Percentiles rank a stretch among this genome's conserved stretches.
Conservation (phyloP, 2,888 invertebrate species). For the Diarsia mendica region DNA sequence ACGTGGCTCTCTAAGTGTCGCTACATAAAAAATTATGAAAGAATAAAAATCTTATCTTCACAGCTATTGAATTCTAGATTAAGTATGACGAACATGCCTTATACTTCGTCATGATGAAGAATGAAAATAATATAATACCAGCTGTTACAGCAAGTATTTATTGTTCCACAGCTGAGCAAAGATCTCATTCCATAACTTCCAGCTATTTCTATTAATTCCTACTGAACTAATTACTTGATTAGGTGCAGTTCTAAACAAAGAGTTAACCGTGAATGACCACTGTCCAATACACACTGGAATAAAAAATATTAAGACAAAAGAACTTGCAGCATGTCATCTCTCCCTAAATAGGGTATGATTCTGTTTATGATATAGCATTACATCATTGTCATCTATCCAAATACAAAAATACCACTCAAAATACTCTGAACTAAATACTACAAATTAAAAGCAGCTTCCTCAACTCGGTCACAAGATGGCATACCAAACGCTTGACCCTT, state of each 20-base stretch:
- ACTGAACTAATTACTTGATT: neutral
- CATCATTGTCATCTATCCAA: neutral
- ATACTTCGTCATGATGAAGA: neutral
- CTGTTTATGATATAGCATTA: too few species aligned
- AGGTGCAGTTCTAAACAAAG: neutral
- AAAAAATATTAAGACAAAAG: neutral
- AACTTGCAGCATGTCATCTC: too few species aligned
- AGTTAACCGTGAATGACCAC: neutral
- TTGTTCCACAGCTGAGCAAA: neutral
- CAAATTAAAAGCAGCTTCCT: constrained; percentile 22
- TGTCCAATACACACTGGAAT: neutral
- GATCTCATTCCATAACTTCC: neutral
- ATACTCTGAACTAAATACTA: constrained; percentile 12
- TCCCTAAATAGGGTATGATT: too few species aligned
- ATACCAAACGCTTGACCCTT: constrained; percentile 30
- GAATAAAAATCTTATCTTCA: constrained; percentile 53
- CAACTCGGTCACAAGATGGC: constrained; percentile 37
- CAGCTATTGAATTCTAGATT: constrained; percentile 34
- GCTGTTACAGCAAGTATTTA: neutral
- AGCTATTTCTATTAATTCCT: neutral
- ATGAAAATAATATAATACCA: neutral
- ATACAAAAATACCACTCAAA: neutral
- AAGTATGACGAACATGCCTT: constrained; percentile 12
- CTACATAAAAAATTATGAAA: constrained; percentile 14
- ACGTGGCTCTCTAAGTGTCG: constrained; percentile 19